Conservation (phyloP, 2,113 vertebrate species). For the Phyllostomus discolor region DNA sequence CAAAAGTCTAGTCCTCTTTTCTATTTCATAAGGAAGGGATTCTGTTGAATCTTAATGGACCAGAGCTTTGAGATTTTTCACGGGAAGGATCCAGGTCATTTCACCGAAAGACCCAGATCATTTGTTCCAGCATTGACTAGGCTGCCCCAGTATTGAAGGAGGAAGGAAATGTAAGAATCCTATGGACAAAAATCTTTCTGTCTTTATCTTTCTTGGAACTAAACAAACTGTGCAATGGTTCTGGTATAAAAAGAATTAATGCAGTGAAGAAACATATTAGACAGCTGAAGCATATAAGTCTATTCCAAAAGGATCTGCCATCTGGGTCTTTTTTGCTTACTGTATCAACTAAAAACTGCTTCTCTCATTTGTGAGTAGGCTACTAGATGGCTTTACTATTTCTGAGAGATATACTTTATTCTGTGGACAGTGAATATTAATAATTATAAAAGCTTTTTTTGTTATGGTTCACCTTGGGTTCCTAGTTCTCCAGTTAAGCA, state of each 20-base stretch:
- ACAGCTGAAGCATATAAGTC: constrained; percentile 38
- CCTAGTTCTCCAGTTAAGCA: background rate
- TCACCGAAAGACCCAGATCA: background rate
- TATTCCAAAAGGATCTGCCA: constrained; percentile 57
- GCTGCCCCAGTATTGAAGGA: background rate
- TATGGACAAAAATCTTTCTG: background rate
- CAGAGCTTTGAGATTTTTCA: background rate
- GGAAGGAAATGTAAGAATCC: background rate
- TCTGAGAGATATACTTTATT: constrained; percentile 21
- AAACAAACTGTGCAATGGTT: background rate
- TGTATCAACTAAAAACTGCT: constrained; percentile 48
- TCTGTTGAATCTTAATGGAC: background rate
- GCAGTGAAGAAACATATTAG: constrained; percentile 34
- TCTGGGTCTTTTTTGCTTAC: constrained; percentile 59
- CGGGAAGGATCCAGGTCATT: background rate
- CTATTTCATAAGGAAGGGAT: background rate
- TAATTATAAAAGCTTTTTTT: background rate
- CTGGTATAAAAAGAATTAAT: constrained; percentile 41
- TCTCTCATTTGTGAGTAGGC: constrained; percentile 8
- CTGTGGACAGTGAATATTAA: background rate
- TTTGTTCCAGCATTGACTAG: background rate
- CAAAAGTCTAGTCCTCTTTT: constrained; percentile 37
- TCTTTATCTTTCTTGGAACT: constrained; percentile 9
- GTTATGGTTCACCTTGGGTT: background rate
- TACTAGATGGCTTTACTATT: background rate